These are phyloP conservation scores for Typhlomys cinereus DNA, from an alignment of 2,113 vertebrate species.

Conservation along the genomic window DNA sequence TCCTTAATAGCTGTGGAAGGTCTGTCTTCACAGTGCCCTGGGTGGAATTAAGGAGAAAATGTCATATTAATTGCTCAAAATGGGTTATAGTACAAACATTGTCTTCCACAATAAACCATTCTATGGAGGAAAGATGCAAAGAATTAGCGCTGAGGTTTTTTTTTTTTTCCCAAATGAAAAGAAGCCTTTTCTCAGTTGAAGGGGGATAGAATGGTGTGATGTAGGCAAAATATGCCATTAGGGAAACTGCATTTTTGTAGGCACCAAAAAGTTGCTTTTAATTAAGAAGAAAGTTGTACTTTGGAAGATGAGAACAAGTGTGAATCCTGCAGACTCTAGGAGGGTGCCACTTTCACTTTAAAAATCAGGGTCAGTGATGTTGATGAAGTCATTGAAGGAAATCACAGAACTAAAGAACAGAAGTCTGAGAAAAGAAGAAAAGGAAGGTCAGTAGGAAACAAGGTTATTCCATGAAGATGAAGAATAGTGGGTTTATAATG, in stretches of 20 bases:
- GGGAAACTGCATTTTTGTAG: slow-evolving; percentile 94
- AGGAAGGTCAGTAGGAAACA: slow-evolving; percentile 94
- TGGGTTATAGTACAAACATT: slow-evolving; percentile 95
- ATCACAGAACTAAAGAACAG: slow-evolving; percentile 94
- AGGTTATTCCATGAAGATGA: slow-evolving; percentile 97
- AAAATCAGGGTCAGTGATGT: slow-evolving; percentile 95
- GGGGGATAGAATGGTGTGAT: slow-evolving; percentile 85
- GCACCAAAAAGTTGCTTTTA: slow-evolving; percentile 95
- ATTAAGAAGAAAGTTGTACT: slow-evolving; percentile 97
- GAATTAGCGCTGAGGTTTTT: slow-evolving; percentile 97
- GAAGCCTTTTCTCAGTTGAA: neutral
- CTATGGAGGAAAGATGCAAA: slow-evolving; percentile 98
- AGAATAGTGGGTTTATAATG: slow-evolving; percentile 96
- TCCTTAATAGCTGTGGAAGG: slow-evolving; percentile 97
- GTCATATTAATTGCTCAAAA: slow-evolving; percentile 97
- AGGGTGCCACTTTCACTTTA: slow-evolving; percentile 94
- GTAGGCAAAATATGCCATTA: slow-evolving; percentile 77
- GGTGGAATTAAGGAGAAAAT: slow-evolving; percentile 97
- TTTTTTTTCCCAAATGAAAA: slow-evolving; percentile 90
- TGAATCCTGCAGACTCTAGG: slow-evolving; percentile 95
- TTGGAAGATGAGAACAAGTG: slow-evolving; percentile 95
- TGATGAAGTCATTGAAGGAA: slow-evolving; percentile 95
- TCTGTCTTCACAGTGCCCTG: slow-evolving; percentile 98
- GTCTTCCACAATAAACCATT: slow-evolving; percentile 99
- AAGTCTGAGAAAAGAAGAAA: slow-evolving; percentile 96